phyloP scores from a whole-genome alignment of 2,888 invertebrate species.

The Perithous albicinctus region DNA sequence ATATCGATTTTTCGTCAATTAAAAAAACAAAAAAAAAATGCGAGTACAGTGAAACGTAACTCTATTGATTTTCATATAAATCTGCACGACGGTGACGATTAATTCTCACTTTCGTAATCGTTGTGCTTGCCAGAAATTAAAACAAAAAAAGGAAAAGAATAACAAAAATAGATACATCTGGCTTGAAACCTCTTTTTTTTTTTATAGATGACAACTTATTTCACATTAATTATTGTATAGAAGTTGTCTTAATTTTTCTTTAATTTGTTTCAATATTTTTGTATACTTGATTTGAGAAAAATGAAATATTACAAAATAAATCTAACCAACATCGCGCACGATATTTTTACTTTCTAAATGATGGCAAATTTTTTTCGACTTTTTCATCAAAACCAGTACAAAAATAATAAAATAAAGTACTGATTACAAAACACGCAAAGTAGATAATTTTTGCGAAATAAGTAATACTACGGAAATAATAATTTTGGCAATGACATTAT shows the following conservation, averaged over 20 bases:
- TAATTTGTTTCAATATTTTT: constrained; percentile 1
- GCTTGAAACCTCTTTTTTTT: not conserved
- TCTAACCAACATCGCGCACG: not conserved
- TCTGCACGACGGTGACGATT: not conserved
- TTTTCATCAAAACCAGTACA: not conserved
- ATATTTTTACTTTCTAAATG: not conserved
- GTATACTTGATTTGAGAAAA: not conserved
- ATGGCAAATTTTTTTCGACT: not conserved
- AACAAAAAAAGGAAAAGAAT: constrained; percentile 3
- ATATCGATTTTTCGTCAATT: constrained; percentile 2
- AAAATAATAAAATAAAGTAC: not conserved
- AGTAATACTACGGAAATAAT: not conserved
- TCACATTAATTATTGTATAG: not conserved
- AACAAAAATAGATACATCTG: not conserved
- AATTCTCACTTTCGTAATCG: constrained; percentile 22
- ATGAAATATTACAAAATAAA: not conserved
- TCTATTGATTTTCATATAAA: not conserved
- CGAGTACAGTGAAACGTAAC: constrained; percentile 7
- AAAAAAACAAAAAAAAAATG: not conserved
- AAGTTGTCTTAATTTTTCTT: not conserved
- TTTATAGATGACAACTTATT: not conserved
- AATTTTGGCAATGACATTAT: too few species aligned
- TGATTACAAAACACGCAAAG: not conserved
- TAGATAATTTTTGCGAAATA: not conserved
- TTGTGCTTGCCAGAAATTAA: constrained; percentile 34